phyloP scores from a whole-genome alignment of 1,140 invertebrate species.

The Heliconius hermathena region DNA sequence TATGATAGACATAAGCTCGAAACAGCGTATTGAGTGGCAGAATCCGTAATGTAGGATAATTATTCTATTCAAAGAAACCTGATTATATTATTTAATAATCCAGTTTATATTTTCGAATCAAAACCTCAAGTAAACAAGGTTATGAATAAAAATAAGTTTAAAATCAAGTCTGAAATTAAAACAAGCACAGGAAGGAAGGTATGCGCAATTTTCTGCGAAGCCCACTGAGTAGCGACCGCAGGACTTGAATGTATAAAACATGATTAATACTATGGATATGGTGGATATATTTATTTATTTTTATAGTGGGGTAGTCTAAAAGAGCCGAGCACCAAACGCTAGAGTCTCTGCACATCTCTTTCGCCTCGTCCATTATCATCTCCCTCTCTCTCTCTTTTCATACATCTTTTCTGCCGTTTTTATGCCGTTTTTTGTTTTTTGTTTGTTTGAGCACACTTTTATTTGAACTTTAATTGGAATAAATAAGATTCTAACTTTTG shows the following conservation, averaged over 20 bases:
- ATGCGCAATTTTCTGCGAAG: conserved; percentile 59
- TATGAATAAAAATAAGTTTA: conserved; percentile 49
- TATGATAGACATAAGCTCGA: too few species aligned
- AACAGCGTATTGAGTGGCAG: background rate
- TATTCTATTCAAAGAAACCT: background rate
- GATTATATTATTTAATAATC: background rate
- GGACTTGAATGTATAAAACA: conserved; percentile 12
- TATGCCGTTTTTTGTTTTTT: too few species aligned
- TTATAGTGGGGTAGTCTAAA: too few species aligned
- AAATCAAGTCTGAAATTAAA: conserved; percentile 57
- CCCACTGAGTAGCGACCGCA: conserved; percentile 47
- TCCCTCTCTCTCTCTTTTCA: too few species aligned
- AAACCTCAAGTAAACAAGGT: conserved; percentile 26
- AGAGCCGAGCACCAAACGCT: too few species aligned
- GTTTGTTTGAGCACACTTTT: too few species aligned
- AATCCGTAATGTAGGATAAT: background rate
- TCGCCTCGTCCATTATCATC: too few species aligned
- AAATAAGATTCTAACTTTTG: too few species aligned
- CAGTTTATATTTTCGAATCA: conserved; percentile 1
- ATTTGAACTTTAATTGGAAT: too few species aligned
- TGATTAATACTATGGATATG: conserved; percentile 22
- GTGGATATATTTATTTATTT: background rate
- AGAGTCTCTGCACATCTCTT: too few species aligned
- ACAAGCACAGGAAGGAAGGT: conserved; percentile 47
- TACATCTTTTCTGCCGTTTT: too few species aligned